Evolutionary conservation across 1,140 invertebrate species (phyloP).

Genomic region (Drosophila sucinea): DNA sequence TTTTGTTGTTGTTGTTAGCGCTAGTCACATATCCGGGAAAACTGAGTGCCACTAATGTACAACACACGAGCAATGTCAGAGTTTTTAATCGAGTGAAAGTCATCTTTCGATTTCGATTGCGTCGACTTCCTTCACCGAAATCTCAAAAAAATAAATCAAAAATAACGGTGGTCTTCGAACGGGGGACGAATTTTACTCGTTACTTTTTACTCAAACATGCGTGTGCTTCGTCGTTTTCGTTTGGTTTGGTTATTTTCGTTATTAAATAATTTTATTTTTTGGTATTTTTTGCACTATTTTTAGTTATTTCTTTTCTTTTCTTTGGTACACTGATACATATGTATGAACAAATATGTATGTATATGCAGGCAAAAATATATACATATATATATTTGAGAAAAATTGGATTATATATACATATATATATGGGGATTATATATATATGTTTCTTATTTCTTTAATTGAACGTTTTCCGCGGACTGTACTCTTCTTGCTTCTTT

Average conservation of each 20-base stretch:
- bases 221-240: slow-evolving; percentile 50
- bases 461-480: slow-evolving; percentile 83
- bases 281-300: slow-evolving; percentile 71
- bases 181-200: slow-evolving; percentile 10
- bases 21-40: slow-evolving; percentile 82
- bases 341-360: slow-evolving; percentile 54
- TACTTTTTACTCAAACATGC: slow-evolving; percentile 73
- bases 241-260: slow-evolving; percentile 63
- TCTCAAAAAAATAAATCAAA: slow-evolving; percentile 5
- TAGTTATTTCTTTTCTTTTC: slow-evolving; percentile 76
- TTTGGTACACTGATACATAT: slow-evolving; percentile 78
- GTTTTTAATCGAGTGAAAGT: slow-evolving; percentile 82
- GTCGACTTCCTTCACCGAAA: slow-evolving; percentile 1
- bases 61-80: slow-evolving; percentile 79
- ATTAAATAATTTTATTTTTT: slow-evolving; percentile 65
- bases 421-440: slow-evolving; percentile 41
- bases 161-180: slow-evolving; percentile 10
- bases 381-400: slow-evolving; percentile 69
- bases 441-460: slow-evolving; percentile 52
- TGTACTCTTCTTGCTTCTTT: slow-evolving; percentile 58
- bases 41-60: slow-evolving; percentile 80
- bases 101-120: slow-evolving; percentile 60
- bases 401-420: slow-evolving; percentile 68
- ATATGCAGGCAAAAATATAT: slow-evolving; percentile 66
- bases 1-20: slow-evolving; percentile 75